Conservation (phyloP, 2,888 invertebrate species). For the Trichopria drosophilae region DNA sequence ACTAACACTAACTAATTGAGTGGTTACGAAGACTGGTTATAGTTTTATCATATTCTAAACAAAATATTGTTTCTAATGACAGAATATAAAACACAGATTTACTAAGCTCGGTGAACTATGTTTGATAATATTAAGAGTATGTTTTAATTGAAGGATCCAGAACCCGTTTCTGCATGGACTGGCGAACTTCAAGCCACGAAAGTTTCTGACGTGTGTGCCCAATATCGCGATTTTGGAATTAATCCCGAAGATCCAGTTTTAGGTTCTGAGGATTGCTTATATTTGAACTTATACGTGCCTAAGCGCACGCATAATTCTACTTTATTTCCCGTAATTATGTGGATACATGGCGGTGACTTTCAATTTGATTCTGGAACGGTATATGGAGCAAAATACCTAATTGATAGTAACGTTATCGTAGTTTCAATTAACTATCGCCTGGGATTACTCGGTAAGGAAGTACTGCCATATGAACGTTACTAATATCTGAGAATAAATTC, state of each 20-base stretch:
- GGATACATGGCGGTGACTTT: slow-evolving; percentile 54
- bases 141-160: slow-evolving; percentile 45
- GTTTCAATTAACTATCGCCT: slow-evolving; percentile 73
- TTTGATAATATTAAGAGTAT: no score
- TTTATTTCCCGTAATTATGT: slow-evolving; percentile 49
- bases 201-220: slow-evolving; percentile 44
- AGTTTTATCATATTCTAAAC: no score
- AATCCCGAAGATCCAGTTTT: slow-evolving; percentile 38
- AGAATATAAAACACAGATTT: no score
- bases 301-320: slow-evolving; percentile 25
- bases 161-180: slow-evolving; percentile 41
- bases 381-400: slow-evolving; percentile 63
- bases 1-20: no score
- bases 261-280: slow-evolving; percentile 53
- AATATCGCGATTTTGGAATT: slow-evolving; percentile 41
- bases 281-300: slow-evolving; percentile 51
- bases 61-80: no score
- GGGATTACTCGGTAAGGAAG: slow-evolving; percentile 67
- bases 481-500: not conserved
- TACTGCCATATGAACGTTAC: not conserved
- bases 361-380: slow-evolving; percentile 59
- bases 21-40: no score
- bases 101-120: no score
- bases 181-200: slow-evolving; percentile 49
- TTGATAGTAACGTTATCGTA: slow-evolving; percentile 68